Conservation (phyloP, 2,113 vertebrate species). For the Heptranchias perlo region DNA sequence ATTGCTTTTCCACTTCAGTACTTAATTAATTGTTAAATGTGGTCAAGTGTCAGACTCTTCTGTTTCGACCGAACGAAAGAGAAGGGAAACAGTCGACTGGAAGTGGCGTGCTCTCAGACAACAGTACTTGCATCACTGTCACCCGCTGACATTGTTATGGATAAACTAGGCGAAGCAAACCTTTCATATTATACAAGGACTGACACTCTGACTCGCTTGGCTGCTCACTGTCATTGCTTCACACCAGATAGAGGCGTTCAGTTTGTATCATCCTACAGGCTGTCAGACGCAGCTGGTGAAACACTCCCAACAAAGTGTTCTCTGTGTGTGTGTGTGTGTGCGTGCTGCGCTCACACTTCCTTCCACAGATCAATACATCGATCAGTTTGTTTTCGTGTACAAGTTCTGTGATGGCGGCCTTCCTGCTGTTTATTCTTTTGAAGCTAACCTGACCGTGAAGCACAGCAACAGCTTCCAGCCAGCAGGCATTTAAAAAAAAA, state of each 20-base stretch:
- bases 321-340: background rate
- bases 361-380: conserved; percentile 22
- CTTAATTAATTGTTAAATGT: conserved; percentile 10
- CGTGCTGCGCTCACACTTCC: background rate
- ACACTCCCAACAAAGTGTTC: background rate
- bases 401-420: too few species aligned
- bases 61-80: background rate
- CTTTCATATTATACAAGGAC: conserved; percentile 17
- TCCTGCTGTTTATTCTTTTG: background rate
- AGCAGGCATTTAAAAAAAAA: background rate
- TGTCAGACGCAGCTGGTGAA: conserved; percentile 1
- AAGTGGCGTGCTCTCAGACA: background rate
- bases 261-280: background rate
- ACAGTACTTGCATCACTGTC: conserved; percentile 15
- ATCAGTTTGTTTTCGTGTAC: background rate
- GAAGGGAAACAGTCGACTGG: background rate
- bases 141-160: background rate
- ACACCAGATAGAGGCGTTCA: conserved; percentile 13
- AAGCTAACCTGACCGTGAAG: background rate
- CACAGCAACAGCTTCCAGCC: background rate
- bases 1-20: conserved; percentile 20
- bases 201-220: conserved; percentile 1
- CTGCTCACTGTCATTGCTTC: conserved; percentile 19
- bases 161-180: conserved; percentile 17
- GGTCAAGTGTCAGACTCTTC: background rate